Conservation (phyloP, 2,797 vertebrate genomes). For the Tamandua tetradactyla region DNA sequence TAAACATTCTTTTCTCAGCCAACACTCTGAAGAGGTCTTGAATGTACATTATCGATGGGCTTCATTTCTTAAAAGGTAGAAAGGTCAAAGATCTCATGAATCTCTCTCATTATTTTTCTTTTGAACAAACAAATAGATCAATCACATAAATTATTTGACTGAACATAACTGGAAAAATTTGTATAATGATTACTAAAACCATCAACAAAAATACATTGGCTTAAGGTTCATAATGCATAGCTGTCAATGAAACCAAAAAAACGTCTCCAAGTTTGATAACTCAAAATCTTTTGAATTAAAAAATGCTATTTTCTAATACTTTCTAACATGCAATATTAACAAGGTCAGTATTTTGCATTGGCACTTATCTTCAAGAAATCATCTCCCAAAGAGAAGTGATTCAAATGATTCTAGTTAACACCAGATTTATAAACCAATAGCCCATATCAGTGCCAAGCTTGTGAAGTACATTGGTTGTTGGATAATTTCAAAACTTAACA, state of each 20-base stretch:
- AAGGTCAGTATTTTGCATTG: slow-evolving; percentile 10
- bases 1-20: slow-evolving; percentile 33
- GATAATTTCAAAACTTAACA: slow-evolving; percentile 11
- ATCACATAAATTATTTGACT: slow-evolving; percentile 10
- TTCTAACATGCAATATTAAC: slow-evolving; percentile 36
- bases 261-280: neutral
- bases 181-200: slow-evolving; percentile 42
- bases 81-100: slow-evolving; percentile 31
- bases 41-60: neutral
- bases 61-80: slow-evolving; percentile 55
- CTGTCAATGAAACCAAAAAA: neutral
- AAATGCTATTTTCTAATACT: slow-evolving; percentile 3
- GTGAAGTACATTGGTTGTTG: neutral
- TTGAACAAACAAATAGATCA: slow-evolving; percentile 34
- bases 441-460: neutral
- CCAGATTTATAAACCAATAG: slow-evolving; percentile 43
- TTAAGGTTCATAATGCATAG: slow-evolving; percentile 5
- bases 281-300: slow-evolving; percentile 38
- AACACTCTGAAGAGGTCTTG: neutral
- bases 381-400: slow-evolving; percentile 30
- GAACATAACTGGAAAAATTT: neutral
- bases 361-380: slow-evolving; percentile 33
- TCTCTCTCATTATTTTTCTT: slow-evolving; percentile 36
- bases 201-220: slow-evolving; percentile 16
- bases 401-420: slow-evolving; percentile 13